Evolutionary conservation across 2,797 vertebrate genomes (phyloP).

Genomic region (Gila robusta): DNA sequence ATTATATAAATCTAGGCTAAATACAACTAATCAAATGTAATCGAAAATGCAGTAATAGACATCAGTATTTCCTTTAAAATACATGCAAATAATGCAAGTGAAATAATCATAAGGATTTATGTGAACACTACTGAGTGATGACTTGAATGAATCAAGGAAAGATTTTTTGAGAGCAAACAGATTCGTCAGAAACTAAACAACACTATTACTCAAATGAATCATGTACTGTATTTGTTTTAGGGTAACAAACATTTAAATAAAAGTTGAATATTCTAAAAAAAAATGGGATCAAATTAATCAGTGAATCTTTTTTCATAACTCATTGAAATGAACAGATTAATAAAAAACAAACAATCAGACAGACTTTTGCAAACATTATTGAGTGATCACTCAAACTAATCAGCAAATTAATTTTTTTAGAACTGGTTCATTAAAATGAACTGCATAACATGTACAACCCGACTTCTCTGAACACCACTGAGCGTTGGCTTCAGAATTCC

Average conservation of each 20-base stretch:
- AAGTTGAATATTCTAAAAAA: not conserved
- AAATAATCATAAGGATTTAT: not conserved
- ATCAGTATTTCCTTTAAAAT: not conserved
- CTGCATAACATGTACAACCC: no score
- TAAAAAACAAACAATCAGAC: no score
- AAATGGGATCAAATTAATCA: no score
- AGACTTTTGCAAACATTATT: no score
- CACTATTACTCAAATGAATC: not conserved
- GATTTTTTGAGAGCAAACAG: not conserved
- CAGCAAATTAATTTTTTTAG: no score
- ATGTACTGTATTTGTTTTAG: not conserved
- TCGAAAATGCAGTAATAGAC: not conserved
- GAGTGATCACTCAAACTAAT: no score
- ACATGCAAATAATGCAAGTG: not conserved
- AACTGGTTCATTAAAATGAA: no score
- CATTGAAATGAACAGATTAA: no score
- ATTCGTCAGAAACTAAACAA: not conserved
- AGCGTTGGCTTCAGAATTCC: no score
- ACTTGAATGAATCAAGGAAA: not conserved
- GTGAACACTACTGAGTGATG: not conserved
- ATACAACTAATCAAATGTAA: not conserved
- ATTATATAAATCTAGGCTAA: not conserved
- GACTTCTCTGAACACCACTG: no score
- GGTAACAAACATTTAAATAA: not conserved
- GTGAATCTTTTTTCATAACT: no score